phyloP scores from a whole-genome alignment of 2,888 invertebrate species.

The Hipparchia sbordonii region DNA sequence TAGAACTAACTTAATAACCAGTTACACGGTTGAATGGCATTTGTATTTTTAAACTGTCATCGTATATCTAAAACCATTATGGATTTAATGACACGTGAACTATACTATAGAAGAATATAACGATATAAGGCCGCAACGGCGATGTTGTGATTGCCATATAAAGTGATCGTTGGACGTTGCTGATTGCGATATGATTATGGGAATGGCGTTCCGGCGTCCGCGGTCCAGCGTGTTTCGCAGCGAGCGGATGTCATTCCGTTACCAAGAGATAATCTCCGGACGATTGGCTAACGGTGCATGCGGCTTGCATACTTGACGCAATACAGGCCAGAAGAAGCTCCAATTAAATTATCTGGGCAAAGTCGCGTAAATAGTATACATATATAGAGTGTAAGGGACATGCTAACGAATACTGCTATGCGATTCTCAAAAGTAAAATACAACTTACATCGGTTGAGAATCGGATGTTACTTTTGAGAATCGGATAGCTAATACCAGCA shows the following conservation, averaged over 20 bases:
- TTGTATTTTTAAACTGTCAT: no score
- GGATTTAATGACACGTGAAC: no score
- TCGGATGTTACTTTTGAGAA: no score
- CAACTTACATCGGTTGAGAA: no score
- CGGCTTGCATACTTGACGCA: slow-evolving; percentile 45
- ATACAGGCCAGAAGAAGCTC: slow-evolving; percentile 9
- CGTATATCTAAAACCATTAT: no score
- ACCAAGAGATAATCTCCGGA: slow-evolving; percentile 64
- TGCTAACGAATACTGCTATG: no score
- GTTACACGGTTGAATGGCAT: no score
- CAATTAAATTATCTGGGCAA: not conserved
- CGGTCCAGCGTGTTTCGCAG: slow-evolving; percentile 6
- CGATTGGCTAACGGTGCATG: slow-evolving; percentile 64
- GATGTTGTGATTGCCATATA: not conserved
- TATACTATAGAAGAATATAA: not conserved
- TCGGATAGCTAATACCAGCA: no score
- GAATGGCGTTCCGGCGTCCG: slow-evolving; percentile 13
- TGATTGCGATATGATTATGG: slow-evolving; percentile 27
- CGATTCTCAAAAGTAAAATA: no score
- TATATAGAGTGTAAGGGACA: no score
- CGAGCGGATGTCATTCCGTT: slow-evolving; percentile 67
- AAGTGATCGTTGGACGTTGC: not conserved
- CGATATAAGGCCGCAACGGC: not conserved
- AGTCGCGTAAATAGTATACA: no score
- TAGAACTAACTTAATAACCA: no score